Percentiles rank a stretch among this genome's conserved stretches.
Evolutionary conservation across 2,888 invertebrate species (phyloP).

Genomic region (Chirona hameri): DNA sequence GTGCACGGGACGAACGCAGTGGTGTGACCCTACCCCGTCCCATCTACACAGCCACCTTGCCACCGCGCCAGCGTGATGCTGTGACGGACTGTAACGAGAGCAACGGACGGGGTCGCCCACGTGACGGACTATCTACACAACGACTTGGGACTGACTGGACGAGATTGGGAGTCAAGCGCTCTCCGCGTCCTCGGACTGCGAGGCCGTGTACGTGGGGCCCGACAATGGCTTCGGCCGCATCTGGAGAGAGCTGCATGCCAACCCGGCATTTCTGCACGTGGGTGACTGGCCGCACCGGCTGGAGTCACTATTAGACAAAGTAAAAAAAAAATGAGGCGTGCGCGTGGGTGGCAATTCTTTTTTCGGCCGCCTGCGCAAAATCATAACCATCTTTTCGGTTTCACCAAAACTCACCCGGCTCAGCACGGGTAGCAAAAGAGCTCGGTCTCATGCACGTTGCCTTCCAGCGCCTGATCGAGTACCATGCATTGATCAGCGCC

Average conservation of each 20-base stretch:
- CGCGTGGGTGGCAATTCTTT: neutral
- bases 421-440: neutral
- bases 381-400: neutral
- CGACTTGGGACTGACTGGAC: neutral
- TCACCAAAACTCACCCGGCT: neutral
- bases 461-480: conserved; percentile 1
- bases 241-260: neutral
- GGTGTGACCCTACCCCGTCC: neutral
- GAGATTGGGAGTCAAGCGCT: neutral
- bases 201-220: neutral
- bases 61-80: neutral
- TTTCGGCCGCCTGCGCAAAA: neutral
- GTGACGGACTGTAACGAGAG: neutral
- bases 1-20: conserved; percentile 3
- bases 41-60: neutral
- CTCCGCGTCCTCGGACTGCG: neutral
- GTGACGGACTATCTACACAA: neutral
- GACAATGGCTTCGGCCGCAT: neutral
- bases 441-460: neutral
- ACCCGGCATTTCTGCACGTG: neutral
- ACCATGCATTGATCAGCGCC: no score
- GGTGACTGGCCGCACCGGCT: neutral
- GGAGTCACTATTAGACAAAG: neutral
- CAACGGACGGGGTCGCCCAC: neutral
- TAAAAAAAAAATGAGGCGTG: neutral